phyloP scores from a whole-genome alignment of 2,888 invertebrate genomes.

The Mechanitis mazaeus region DNA sequence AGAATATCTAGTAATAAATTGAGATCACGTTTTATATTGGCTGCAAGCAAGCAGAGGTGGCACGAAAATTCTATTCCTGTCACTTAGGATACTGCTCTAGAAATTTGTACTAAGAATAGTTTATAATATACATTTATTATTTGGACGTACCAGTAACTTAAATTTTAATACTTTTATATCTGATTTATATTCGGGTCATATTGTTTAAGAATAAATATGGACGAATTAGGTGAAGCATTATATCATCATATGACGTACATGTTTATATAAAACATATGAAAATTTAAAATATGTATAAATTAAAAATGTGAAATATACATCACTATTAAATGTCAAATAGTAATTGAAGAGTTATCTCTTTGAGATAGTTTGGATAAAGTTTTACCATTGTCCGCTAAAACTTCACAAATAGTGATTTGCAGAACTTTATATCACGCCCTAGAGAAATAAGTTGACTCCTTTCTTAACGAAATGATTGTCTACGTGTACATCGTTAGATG shows the following conservation, averaged over 20 bases:
- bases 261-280: no score
- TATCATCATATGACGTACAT: no score
- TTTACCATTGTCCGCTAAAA: conserved; percentile 30
- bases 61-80: conserved; percentile 60
- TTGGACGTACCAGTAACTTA: not conserved
- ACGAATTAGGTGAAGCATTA: no score
- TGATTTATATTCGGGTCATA: no score
- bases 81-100: conserved; percentile 47
- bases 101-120: conserved; percentile 23
- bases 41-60: conserved; percentile 55
- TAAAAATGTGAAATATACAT: no score
- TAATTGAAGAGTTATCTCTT: no score
- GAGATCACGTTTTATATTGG: conserved; percentile 72
- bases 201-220: no score
- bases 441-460: conserved; percentile 64
- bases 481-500: conserved; percentile 71
- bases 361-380: conserved; percentile 13
- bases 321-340: no score
- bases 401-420: conserved; percentile 31
- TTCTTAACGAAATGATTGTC: conserved; percentile 75
- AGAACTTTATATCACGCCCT: conserved; percentile 32
- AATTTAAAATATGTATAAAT: no score
- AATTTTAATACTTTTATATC: not conserved
- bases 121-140: conserved; percentile 1
- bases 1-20: conserved; percentile 46